A percentile compares a stretch with the other conserved stretches of the same genome.
phyloP scores from a whole-genome alignment of 2,797 vertebrate genomes.

The Urosaurus nigricauda region DNA sequence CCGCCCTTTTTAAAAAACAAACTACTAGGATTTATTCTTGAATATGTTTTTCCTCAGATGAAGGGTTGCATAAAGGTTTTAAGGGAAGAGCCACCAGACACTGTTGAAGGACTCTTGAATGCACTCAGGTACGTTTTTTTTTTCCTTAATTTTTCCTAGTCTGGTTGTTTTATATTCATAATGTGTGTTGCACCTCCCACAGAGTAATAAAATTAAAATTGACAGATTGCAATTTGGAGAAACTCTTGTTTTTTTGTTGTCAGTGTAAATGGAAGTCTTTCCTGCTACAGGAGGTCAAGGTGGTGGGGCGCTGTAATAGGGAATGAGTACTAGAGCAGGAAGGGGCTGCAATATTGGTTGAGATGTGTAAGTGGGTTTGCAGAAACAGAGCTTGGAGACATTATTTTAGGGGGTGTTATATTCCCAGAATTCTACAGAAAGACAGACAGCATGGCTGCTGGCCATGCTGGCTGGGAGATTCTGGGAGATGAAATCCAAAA shows the following conservation, averaged over 20 bases:
- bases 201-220: neutral
- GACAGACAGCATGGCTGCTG: no score
- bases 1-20: no score
- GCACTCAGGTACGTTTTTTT: conserved; percentile 90
- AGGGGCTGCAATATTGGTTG: neutral
- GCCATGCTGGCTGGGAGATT: no score
- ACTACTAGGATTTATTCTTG: conserved; percentile 8
- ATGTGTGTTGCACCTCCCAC: neutral
- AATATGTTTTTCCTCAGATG: conserved; percentile 82
- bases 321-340: neutral
- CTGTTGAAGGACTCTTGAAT: conserved; percentile 96
- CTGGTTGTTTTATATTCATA: neutral
- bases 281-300: neutral
- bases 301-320: no score
- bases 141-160: neutral
- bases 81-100: conserved; percentile 96
- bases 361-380: neutral
- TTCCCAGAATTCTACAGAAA: no score
- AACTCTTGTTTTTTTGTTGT: neutral
- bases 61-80: conserved; percentile 93
- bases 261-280: neutral
- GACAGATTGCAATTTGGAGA: neutral
- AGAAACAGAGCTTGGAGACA: neutral
- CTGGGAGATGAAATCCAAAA: no score
- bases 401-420: no score